Evolutionary conservation across 2,888 invertebrate species (phyloP).

Genomic region (Machimus atricapillus): DNA sequence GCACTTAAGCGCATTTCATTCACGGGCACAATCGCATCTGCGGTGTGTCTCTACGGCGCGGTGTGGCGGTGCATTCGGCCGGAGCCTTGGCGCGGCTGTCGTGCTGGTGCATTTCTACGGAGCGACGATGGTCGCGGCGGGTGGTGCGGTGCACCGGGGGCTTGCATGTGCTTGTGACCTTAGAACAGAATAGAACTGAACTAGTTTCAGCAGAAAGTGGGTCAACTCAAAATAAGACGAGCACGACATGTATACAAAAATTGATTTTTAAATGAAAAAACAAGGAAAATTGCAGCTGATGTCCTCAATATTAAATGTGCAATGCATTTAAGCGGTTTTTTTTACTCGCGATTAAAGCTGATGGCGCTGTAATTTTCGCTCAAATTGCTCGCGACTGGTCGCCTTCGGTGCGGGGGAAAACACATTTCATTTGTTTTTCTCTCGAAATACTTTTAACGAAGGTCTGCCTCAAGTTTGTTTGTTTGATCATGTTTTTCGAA

Average conservation of each 20-base stretch:
- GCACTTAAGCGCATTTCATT: neutral
- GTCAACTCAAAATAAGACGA: slow-evolving; percentile 40
- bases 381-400: neutral
- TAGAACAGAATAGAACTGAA: slow-evolving; percentile 43
- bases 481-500: neutral
- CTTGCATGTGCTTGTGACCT: slow-evolving; percentile 45
- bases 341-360: slow-evolving; percentile 4
- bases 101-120: slow-evolving; percentile 29
- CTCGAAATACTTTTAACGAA: neutral
- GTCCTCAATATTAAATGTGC: slow-evolving; percentile 27
- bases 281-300: slow-evolving; percentile 36
- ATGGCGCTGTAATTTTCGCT: slow-evolving; percentile 2
- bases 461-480: neutral
- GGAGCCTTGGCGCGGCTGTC: slow-evolving; percentile 13
- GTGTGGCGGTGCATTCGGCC: neutral
- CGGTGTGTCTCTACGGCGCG: neutral
- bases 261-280: slow-evolving; percentile 33
- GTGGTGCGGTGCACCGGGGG: neutral
- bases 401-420: neutral
- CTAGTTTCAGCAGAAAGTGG: slow-evolving; percentile 44
- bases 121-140: neutral
- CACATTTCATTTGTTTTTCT: neutral
- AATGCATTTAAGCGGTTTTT: neutral
- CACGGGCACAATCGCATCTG: slow-evolving; percentile 37
- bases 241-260: slow-evolving; percentile 20